These are phyloP conservation scores for Coracias cyanogaster DNA, from an alignment of 2,797 vertebrate species.

Conservation along the genomic window DNA sequence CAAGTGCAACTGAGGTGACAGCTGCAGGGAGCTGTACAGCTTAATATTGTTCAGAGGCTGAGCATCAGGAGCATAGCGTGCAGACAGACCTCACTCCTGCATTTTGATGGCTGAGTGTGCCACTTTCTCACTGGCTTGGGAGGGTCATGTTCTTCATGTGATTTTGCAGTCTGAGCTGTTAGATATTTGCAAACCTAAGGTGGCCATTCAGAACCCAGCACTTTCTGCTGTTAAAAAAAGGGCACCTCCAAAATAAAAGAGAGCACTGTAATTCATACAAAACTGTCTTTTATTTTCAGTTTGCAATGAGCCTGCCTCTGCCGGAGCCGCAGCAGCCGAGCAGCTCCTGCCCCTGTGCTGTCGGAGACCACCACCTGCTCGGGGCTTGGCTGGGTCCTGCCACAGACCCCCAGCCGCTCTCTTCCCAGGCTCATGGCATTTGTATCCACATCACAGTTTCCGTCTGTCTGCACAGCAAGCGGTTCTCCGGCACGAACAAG, in stretches of 20 bases:
- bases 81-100: not conserved
- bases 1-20: not conserved
- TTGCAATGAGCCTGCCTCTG: not conserved
- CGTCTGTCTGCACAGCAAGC: not conserved
- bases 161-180: not conserved
- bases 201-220: not conserved
- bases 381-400: not conserved
- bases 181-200: not conserved
- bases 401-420: not conserved
- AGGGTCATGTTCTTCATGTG: accelerated
- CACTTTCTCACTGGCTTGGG: not conserved
- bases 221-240: not conserved
- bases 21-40: not conserved
- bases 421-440: not conserved
- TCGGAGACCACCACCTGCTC: not conserved
- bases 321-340: not conserved
- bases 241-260: not conserved
- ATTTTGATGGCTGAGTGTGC: accelerated
- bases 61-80: not conserved
- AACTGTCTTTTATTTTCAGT: not conserved
- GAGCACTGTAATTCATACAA: not conserved
- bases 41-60: not conserved
- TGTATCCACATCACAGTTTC: not conserved
- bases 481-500: not conserved
- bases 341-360: not conserved